These are phyloP conservation scores for Drosophila insularis DNA, from an alignment of 1,140 invertebrate genomes.

Conservation along the genomic window DNA sequence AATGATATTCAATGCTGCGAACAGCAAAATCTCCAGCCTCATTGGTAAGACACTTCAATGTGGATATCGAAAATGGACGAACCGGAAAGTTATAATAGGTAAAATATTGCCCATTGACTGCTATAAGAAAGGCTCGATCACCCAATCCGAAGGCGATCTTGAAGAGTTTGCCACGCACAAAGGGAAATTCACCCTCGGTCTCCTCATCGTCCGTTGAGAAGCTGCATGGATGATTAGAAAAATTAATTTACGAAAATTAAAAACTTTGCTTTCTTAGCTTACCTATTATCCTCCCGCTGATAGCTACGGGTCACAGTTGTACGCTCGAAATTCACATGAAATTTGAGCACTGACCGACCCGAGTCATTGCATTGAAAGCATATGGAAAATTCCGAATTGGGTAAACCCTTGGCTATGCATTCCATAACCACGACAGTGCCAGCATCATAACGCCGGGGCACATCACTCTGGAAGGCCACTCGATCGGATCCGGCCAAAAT, in stretches of 20 bases:
- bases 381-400: slow-evolving; percentile 76
- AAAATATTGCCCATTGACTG: slow-evolving; percentile 80
- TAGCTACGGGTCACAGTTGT: slow-evolving; percentile 71
- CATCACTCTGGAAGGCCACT: slow-evolving; percentile 78
- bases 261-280: accelerated
- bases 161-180: slow-evolving; percentile 76
- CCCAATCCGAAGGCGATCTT: slow-evolving; percentile 81
- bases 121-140: slow-evolving; percentile 77
- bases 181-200: slow-evolving; percentile 80
- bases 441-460: slow-evolving; percentile 71
- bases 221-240: slow-evolving; percentile 20
- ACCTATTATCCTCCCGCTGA: slow-evolving; percentile 76
- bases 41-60: slow-evolving; percentile 77
- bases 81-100: slow-evolving; percentile 79
- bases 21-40: slow-evolving; percentile 73
- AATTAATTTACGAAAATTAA: background rate
- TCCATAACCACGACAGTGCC: slow-evolving; percentile 80
- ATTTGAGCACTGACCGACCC: slow-evolving; percentile 71
- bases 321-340: slow-evolving; percentile 75
- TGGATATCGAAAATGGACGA: slow-evolving; percentile 73
- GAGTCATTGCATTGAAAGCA: slow-evolving; percentile 81
- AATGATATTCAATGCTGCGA: slow-evolving; percentile 74
- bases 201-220: slow-evolving; percentile 74
- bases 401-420: slow-evolving; percentile 78
- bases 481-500: slow-evolving; percentile 61